These are phyloP conservation scores for Rissa tridactyla DNA, from an alignment of 2,113 vertebrate species.

Conservation along the genomic window DNA sequence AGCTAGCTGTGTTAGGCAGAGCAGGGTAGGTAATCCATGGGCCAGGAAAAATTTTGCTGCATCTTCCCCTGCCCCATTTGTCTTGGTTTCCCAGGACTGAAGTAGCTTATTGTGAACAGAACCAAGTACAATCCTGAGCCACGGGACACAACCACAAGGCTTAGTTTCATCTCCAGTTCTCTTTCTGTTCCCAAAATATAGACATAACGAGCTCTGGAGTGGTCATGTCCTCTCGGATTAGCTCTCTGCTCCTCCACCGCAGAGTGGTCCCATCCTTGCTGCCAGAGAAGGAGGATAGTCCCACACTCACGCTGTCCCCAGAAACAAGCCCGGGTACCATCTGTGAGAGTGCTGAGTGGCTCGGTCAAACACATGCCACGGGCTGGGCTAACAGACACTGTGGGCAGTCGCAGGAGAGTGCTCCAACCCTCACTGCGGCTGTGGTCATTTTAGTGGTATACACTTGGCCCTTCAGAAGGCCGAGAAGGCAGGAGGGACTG, in stretches of 20 bases:
- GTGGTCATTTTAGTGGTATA: not conserved
- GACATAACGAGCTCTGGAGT: not conserved
- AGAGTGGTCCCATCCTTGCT: not conserved
- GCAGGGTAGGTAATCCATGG: not conserved
- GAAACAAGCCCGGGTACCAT: not conserved
- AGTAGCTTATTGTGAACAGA: not conserved
- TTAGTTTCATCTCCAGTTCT: not conserved
- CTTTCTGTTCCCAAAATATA: not conserved
- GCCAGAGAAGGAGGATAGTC: not conserved
- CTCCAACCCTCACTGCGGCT: not conserved
- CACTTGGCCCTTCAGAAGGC: not conserved
- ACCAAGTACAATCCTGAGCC: not conserved
- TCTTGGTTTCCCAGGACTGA: not conserved
- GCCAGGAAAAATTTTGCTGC: not conserved
- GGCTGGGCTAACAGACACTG: too few relatives aligned
- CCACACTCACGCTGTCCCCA: not conserved
- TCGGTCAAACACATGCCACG: accelerated
- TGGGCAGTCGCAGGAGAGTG: accelerated
- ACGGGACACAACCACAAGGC: not conserved
- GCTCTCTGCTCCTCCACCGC: not conserved
- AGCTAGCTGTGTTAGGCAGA: not conserved
- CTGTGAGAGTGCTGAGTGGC: not conserved
- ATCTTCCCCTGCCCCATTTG: not conserved
- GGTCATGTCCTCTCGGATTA: accelerated
- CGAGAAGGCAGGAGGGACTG: not conserved